Conservation (phyloP, 2,888 invertebrate genomes). For the Agrochola lota region DNA sequence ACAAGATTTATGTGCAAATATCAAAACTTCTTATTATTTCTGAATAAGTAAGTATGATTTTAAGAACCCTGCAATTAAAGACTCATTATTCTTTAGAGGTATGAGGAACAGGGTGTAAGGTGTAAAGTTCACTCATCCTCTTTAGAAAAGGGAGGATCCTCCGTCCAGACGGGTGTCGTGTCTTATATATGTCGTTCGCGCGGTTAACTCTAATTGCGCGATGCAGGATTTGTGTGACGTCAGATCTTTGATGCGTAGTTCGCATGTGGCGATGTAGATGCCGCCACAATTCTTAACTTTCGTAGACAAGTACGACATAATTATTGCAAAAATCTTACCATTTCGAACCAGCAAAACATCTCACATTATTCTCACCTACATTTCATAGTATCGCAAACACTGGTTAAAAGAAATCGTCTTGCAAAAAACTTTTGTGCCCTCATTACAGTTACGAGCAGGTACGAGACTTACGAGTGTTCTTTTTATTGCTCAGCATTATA, state of each 20-base stretch:
- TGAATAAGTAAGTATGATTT: background rate
- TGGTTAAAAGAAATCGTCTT: constrained; percentile 46
- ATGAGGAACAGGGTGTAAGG: too few species aligned
- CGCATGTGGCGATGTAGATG: too few species aligned
- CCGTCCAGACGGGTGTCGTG: too few species aligned
- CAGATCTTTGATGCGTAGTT: too few species aligned
- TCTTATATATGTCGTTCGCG: too few species aligned
- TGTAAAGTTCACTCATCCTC: too few species aligned
- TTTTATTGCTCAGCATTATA: constrained; percentile 46
- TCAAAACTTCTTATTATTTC: background rate
- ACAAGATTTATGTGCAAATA: background rate
- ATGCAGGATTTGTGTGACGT: too few species aligned
- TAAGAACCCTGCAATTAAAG: too few species aligned
- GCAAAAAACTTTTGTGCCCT: constrained; percentile 38
- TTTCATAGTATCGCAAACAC: constrained; percentile 1
- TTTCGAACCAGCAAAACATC: background rate
- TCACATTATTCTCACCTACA: constrained; percentile 2
- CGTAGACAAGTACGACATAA: too few species aligned
- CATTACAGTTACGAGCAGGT: constrained; percentile 37
- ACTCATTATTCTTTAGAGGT: background rate
- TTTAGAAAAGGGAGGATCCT: too few species aligned
- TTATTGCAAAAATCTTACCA: background rate
- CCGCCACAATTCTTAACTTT: background rate
- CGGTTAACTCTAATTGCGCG: too few species aligned
- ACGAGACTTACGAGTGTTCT: constrained; percentile 27